Base-by-base conservation (phyloP, 2,113 vertebrate species). In the Macaca fascicularis region DNA sequence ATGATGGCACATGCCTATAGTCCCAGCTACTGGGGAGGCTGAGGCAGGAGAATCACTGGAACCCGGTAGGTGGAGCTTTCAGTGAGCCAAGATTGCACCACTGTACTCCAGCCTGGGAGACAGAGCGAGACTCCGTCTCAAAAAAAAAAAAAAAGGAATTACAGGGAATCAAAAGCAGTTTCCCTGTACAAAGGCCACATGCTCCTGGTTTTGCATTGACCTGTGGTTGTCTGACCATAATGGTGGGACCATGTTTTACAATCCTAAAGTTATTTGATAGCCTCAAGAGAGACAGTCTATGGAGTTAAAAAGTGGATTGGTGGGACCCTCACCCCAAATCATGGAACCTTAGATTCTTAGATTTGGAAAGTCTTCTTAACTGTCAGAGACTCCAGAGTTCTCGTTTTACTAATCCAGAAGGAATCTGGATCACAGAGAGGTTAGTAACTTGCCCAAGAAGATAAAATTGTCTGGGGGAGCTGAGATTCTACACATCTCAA, bases 361-460 rank as follows among this genome's bases (percentile, higher is more conserved):
- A 45, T 92, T n/a, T 50, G 55, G 35, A 43, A 75, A 57, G 7
- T 23, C 1, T 70, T 94, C 81, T 85, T 61, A 61, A 90, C 30
- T 86, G 20, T 50, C 23, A 17, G 40, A 45, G 35, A 40, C 67
- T 75, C 45, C 10, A 55, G 55, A 23, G 30, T 57, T 43, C 67
- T 50, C 10, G 5, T 86, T 87, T 61, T 48, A 45, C 79, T 89
- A 57, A 57, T 43, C 79, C 19, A 52, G 80, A 84, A 40, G 30
- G 72, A 84, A 40, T 55, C 22, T 86, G 40, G 90, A 93, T 82
- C n/a, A 55, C 87, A 94, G 23, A 83, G 67, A 79, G 12, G 25
- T 61, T 30, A 69, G 52, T 6, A 20, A 59, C 38, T 78, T 91
- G 45, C 19, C 75, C 38, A 8, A 9, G 30, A n/a, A 20, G 45